Conservation (phyloP, 1,140 invertebrate genomes). For the Leptinotarsa undecemlineata region DNA sequence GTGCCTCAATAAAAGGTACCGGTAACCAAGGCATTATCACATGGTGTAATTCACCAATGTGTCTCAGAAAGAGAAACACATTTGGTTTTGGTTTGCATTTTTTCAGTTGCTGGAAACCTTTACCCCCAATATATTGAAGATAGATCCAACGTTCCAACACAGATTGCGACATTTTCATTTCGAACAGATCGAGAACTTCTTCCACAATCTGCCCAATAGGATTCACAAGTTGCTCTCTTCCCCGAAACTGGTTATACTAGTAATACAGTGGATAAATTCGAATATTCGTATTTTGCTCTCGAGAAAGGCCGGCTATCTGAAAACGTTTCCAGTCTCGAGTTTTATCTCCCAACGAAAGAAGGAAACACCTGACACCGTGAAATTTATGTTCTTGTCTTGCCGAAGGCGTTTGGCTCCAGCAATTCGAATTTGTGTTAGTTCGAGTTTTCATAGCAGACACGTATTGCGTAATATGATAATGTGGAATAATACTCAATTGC, state of each 20-base stretch:
- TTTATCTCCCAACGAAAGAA: background rate
- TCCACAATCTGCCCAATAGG: background rate
- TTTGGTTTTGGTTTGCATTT: too few species aligned
- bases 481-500: too few species aligned
- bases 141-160: too few species aligned
- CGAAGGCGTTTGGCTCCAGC: background rate
- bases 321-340: background rate
- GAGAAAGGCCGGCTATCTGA: background rate
- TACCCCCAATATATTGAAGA: too few species aligned
- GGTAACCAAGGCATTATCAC: too few species aligned
- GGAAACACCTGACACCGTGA: constrained; percentile 1
- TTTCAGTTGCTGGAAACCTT: too few species aligned
- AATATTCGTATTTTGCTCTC: background rate
- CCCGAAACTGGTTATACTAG: background rate
- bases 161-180: too few species aligned
- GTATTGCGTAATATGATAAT: background rate
- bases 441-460: background rate
- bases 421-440: background rate
- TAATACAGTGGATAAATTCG: background rate
- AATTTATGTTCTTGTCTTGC: constrained; percentile 6
- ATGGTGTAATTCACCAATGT: too few species aligned
- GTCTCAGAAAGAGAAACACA: too few species aligned
- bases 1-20: too few species aligned
- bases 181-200: too few species aligned
- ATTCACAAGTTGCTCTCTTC: background rate